Conservation (phyloP, 2,113 vertebrate genomes). For the Noturus placidus region DNA sequence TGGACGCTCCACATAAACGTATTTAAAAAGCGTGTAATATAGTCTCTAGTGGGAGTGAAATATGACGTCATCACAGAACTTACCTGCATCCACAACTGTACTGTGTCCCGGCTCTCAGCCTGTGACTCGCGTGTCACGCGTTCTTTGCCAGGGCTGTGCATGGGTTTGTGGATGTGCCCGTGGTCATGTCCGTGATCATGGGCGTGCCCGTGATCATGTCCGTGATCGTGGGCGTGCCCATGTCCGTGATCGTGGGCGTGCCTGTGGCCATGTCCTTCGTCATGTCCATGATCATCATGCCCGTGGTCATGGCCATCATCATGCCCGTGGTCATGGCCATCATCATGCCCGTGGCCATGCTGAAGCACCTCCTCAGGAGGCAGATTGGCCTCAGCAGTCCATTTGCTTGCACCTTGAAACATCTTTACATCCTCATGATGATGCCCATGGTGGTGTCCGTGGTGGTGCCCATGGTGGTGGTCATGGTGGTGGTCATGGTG, state of each 20-base stretch:
- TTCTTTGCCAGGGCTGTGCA: slow-evolving; percentile 50
- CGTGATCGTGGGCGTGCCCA: not conserved
- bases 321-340: slow-evolving; percentile 5
- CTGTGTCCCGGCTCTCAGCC: slow-evolving; percentile 66
- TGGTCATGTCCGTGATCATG: not conserved
- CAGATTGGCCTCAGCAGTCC: slow-evolving; percentile 75
- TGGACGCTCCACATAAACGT: too few relatives aligned
- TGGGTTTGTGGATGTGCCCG: not conserved
- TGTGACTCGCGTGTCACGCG: slow-evolving; percentile 51
- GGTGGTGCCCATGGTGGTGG: slow-evolving; percentile 51
- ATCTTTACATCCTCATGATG: slow-evolving; percentile 65
- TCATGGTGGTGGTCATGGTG: slow-evolving; percentile 53
- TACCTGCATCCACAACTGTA: slow-evolving; percentile 87
- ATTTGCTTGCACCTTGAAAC: slow-evolving; percentile 77
- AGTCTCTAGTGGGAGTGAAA: slow-evolving; percentile 1
- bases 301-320: slow-evolving; percentile 13
- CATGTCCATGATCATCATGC: slow-evolving; percentile 46
- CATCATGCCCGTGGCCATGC: slow-evolving; percentile 29
- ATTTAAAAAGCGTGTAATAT: not conserved
- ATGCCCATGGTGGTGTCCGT: slow-evolving; percentile 55
- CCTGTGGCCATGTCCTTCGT: slow-evolving; percentile 57
- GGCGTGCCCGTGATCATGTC: not conserved
- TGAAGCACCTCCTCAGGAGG: slow-evolving; percentile 35
- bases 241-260: slow-evolving; percentile 26
- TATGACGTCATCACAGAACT: not conserved